Percentiles rank a stretch among this genome's conserved stretches.
These are phyloP conservation scores for Isotomurus palustris DNA, from an alignment of 2,888 invertebrate species.

Conservation along the genomic window DNA sequence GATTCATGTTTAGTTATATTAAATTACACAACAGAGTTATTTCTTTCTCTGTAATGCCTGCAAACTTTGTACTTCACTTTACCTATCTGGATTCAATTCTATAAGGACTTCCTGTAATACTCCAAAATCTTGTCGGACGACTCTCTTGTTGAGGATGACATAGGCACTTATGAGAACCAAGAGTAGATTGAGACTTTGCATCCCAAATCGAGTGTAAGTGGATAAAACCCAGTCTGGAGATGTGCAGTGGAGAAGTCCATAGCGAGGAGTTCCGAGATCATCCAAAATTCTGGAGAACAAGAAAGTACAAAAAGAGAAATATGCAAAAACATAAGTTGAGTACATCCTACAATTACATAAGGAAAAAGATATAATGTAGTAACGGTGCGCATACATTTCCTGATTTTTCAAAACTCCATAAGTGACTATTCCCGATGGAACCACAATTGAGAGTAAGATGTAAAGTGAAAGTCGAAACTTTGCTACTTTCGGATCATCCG, in stretches of 20 bases:
- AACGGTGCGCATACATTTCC: neutral
- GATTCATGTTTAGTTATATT: neutral
- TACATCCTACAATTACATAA: too few relatives aligned
- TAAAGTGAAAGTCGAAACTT: conserved; percentile 18
- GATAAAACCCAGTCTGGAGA: conserved; percentile 1
- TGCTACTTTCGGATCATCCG: conserved; percentile 25
- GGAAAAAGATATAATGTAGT: too few relatives aligned
- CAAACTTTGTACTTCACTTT: neutral
- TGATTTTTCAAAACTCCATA: conserved; percentile 19
- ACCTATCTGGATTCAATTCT: conserved; percentile 4
- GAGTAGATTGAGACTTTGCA: conserved; percentile 7
- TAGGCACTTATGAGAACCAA: conserved; percentile 7
- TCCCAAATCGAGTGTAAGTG: neutral
- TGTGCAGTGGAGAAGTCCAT: conserved; percentile 7
- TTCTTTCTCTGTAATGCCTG: too few relatives aligned
- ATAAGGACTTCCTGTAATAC: neutral
- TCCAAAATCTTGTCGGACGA: neutral
- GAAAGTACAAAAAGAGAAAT: too few relatives aligned
- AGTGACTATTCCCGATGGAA: conserved; percentile 19
- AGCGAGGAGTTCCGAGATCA: neutral
- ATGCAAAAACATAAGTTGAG: too few relatives aligned
- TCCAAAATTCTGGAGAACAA: neutral
- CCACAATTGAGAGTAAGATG: conserved; percentile 9
- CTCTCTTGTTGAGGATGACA: conserved; percentile 6
- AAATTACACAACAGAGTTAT: neutral